Evolutionary conservation across 1,140 invertebrate genomes (phyloP).

Genomic region (Scaptodrosophila lebanonensis): DNA sequence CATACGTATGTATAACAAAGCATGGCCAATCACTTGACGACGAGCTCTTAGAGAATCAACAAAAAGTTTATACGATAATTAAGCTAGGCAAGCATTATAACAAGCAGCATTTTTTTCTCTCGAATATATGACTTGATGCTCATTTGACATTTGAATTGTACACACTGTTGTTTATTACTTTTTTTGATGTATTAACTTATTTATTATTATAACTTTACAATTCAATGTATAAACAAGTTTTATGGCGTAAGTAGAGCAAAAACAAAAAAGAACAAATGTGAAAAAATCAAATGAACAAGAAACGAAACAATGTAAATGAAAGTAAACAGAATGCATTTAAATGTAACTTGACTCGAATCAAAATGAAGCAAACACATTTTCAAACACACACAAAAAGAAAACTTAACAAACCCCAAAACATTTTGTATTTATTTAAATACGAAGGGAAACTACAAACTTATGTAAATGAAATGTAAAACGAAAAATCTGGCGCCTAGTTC

Average conservation of each 20-base stretch:
- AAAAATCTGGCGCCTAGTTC: conserved; percentile 42
- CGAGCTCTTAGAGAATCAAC: conserved; percentile 40
- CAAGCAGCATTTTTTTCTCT: conserved; percentile 37
- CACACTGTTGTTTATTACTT: conserved; percentile 69
- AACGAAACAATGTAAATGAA: conserved; percentile 49
- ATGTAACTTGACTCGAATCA: conserved; percentile 66
- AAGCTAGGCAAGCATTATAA: conserved; percentile 50
- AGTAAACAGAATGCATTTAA: conserved; percentile 66
- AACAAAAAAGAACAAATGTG: conserved; percentile 33
- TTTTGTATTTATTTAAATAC: conserved; percentile 54
- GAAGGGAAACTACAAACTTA: conserved; percentile 48
- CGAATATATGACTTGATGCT: conserved; percentile 19
- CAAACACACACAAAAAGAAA: conserved; percentile 32
- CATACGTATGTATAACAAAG: conserved; percentile 25
- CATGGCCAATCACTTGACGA: conserved; percentile 38
- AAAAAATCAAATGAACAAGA: conserved; percentile 22
- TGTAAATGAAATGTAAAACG: conserved; percentile 65
- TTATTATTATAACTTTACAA: conserved; percentile 69
- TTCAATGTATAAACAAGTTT: conserved; percentile 63
- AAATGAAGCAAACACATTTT: conserved; percentile 45
- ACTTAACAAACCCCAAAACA: conserved; percentile 35
- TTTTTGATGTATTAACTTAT: conserved; percentile 64
- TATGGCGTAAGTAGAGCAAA: conserved; percentile 54
- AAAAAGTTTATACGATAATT: conserved; percentile 42
- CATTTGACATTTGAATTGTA: conserved; percentile 54